Percentiles rank a stretch among this genome's conserved stretches.
phyloP scores from a whole-genome alignment of 2,888 invertebrate genomes.

The Scaptomyza parva region DNA sequence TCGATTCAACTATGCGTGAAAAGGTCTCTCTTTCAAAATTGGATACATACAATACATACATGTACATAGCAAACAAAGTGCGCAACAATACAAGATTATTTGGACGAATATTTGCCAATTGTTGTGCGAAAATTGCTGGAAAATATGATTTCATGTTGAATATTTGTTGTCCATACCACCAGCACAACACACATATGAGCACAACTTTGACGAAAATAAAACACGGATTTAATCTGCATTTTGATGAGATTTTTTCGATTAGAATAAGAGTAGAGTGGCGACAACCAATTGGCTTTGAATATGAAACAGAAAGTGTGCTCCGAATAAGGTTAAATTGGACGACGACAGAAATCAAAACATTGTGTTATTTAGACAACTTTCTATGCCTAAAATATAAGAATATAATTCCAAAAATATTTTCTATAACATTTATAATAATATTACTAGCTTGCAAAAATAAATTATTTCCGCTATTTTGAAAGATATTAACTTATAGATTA shows the following conservation, averaged over 20 bases:
- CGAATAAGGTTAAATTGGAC: not conserved
- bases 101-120: constrained; percentile 51
- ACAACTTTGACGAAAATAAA: constrained; percentile 20
- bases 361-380: not conserved
- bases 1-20: constrained; percentile 53
- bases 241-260: constrained; percentile 40
- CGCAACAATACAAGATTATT: constrained; percentile 25
- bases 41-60: constrained; percentile 33
- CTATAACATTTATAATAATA: not conserved
- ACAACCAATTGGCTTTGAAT: constrained; percentile 11
- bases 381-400: too few relatives aligned
- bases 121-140: constrained; percentile 39
- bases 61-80: constrained; percentile 7
- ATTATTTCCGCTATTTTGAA: too few relatives aligned
- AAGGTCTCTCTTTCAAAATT: constrained; percentile 58
- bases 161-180: constrained; percentile 13
- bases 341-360: not conserved
- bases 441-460: too few relatives aligned
- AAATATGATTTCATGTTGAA: constrained; percentile 35
- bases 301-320: not conserved
- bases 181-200: not conserved
- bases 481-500: not conserved
- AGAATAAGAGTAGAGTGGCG: not conserved
- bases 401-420: not conserved
- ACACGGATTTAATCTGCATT: constrained; percentile 64